These are phyloP conservation scores for Nymphalis io DNA, from an alignment of 1,140 invertebrate genomes.

Conservation along the genomic window DNA sequence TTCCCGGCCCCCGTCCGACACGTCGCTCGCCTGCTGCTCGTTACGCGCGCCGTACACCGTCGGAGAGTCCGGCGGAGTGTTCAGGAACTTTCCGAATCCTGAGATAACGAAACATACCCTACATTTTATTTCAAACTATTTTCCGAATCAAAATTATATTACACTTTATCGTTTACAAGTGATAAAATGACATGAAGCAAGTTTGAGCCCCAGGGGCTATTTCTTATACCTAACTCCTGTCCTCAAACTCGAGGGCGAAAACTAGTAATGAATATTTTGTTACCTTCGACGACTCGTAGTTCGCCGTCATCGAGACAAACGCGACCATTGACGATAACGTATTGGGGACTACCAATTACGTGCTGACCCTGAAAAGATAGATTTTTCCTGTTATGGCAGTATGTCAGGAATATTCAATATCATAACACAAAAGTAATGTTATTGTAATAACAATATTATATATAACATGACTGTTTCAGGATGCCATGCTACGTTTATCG, in stretches of 20 bases:
- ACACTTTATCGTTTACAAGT: no score
- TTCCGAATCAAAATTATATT: no score
- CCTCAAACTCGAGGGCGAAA: no score
- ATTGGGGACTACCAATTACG: conserved; percentile 92
- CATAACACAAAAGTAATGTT: no score
- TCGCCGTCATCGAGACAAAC: conserved; percentile 95
- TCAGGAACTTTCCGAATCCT: conserved; percentile 79
- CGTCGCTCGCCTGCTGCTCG: conserved; percentile 14
- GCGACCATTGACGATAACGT: conserved; percentile 94
- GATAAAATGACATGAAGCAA: no score
- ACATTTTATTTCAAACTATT: no score
- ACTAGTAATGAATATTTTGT: conserved; percentile 11
- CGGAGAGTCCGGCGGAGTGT: conserved; percentile 75
- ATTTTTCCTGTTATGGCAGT: neutral
- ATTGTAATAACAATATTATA: no score
- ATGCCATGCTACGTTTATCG: no score
- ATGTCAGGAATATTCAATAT: no score
- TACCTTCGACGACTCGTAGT: conserved; percentile 92
- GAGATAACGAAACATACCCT: neutral
- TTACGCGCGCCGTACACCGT: conserved; percentile 72
- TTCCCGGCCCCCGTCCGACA: conserved; percentile 4
- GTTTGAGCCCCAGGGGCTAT: no score
- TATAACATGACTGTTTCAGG: neutral
- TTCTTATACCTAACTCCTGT: no score
- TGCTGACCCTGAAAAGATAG: conserved; percentile 84